These are phyloP conservation scores for Brachypteracias leptosomus DNA, from an alignment of 2,113 vertebrate genomes.

Conservation along the genomic window DNA sequence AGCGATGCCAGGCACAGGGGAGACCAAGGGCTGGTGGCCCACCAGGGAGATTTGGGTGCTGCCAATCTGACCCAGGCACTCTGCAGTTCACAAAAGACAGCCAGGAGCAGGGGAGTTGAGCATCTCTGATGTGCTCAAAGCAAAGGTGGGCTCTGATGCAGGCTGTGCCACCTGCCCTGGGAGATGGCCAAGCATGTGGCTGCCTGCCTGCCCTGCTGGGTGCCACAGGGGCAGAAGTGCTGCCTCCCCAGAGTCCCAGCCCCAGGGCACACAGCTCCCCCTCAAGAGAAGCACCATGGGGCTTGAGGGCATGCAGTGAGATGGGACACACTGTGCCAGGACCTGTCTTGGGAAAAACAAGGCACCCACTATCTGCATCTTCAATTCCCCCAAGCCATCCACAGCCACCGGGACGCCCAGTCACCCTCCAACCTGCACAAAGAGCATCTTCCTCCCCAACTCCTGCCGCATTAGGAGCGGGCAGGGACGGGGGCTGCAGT, in stretches of 20 bases:
- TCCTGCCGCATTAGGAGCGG: accelerated
- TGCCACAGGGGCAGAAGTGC: neutral
- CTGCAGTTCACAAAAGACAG: neutral
- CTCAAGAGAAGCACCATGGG: accelerated
- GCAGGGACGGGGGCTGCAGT: neutral
- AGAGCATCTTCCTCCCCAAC: neutral
- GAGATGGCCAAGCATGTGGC: neutral
- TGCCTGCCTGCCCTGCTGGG: accelerated
- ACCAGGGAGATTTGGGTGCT: accelerated
- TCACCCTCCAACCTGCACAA: neutral
- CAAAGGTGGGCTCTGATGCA: neutral
- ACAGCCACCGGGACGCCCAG: accelerated
- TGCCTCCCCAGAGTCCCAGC: too few species aligned
- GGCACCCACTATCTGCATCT: neutral
- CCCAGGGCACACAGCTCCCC: neutral
- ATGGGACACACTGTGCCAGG: neutral
- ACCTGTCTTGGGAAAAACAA: neutral
- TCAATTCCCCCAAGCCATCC: neutral
- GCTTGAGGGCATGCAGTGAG: neutral
- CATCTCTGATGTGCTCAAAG: neutral
- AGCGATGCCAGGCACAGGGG: accelerated
- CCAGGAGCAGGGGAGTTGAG: neutral
- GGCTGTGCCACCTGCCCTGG: neutral
- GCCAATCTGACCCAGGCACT: neutral
- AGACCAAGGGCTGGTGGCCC: neutral